Conservation (phyloP, 2,888 invertebrate genomes). For the Dryobota labecula region DNA sequence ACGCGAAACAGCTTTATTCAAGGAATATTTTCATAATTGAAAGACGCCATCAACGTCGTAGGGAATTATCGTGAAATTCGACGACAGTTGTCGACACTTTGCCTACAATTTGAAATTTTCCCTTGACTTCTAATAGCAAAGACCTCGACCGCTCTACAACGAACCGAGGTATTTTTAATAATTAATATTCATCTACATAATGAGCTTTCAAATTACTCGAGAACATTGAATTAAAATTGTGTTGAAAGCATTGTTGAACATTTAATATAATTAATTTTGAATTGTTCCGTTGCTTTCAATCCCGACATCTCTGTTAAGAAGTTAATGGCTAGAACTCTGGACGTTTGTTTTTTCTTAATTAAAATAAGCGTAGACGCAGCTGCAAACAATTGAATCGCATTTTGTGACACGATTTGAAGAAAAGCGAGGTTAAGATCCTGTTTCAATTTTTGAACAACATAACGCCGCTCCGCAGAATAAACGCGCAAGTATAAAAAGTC, state of each 20-base stretch:
- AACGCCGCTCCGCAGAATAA: no score
- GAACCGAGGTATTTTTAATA: constrained; percentile 67
- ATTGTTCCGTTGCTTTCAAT: constrained; percentile 70
- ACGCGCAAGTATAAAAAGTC: no score
- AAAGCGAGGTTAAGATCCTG: background rate
- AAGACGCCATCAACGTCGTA: constrained; percentile 68
- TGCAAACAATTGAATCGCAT: constrained; percentile 60
- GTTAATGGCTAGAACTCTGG: constrained; percentile 59
- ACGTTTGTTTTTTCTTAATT: constrained; percentile 64
- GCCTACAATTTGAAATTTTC: constrained; percentile 54
- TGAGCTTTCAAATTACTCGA: constrained; percentile 72
- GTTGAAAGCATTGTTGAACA: constrained; percentile 71
- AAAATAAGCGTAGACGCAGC: constrained; percentile 61
- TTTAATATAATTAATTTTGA: constrained; percentile 75
- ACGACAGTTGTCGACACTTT: constrained; percentile 77
- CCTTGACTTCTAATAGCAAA: constrained; percentile 53
- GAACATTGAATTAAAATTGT: constrained; percentile 72
- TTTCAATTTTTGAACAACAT: background rate
- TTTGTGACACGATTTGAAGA: constrained; percentile 18
- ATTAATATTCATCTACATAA: constrained; percentile 76
- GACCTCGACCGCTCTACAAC: constrained; percentile 30
- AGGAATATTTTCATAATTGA: constrained; percentile 79
- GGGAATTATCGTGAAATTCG: constrained; percentile 71
- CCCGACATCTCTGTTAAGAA: constrained; percentile 58
- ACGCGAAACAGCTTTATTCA: constrained; percentile 73